These are phyloP conservation scores for Acanthis flammea DNA, from an alignment of 2,797 vertebrate genomes.

Conservation along the genomic window DNA sequence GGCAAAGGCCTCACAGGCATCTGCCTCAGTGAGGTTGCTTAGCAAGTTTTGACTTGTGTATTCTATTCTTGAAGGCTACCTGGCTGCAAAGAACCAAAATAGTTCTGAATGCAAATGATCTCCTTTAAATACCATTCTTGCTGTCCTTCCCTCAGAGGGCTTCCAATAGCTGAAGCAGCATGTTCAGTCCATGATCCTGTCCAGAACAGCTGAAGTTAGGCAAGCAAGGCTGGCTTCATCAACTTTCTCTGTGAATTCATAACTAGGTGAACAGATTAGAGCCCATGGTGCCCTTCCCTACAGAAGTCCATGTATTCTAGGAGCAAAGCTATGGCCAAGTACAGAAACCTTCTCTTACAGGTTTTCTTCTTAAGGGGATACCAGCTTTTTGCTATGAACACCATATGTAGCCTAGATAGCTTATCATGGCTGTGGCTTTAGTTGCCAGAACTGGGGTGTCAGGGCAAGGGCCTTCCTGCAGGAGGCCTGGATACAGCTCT, in stretches of 20 bases:
- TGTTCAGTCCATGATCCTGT: neutral
- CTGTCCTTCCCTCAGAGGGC: neutral
- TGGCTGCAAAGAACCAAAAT: neutral
- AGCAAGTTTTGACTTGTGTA: neutral
- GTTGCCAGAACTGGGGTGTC: neutral
- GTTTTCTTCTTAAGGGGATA: neutral
- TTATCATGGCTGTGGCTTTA: neutral
- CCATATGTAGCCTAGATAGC: neutral
- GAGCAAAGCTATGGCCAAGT: rapidly evolving
- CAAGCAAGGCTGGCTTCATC: neutral
- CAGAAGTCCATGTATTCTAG: neutral
- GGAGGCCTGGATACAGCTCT: neutral
- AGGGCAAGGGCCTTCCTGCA: neutral
- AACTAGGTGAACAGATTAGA: rapidly evolving
- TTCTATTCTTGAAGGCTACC: neutral
- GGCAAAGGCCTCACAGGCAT: neutral
- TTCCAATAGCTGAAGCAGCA: neutral
- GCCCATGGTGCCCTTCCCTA: neutral
- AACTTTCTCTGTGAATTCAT: neutral
- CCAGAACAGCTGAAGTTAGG: neutral
- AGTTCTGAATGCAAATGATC: neutral
- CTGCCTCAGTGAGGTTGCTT: neutral
- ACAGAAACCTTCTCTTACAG: neutral
- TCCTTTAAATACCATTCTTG: neutral
- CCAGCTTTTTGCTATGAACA: neutral